Conservation (phyloP, 2,113 vertebrate species). For the Hyperopisus bebe region DNA sequence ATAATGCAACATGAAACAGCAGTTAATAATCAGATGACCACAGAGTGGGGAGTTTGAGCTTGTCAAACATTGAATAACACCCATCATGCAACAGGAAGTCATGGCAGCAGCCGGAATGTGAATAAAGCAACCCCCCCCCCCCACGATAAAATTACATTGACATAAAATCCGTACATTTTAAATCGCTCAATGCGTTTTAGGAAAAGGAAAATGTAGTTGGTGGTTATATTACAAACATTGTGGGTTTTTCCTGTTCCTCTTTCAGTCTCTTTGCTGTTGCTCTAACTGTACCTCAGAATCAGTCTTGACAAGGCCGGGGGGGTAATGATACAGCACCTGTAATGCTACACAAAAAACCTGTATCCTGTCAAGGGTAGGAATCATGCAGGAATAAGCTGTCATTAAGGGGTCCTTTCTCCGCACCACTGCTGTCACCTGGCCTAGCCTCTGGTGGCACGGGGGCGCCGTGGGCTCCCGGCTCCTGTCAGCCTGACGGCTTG, state of each 20-base stretch:
- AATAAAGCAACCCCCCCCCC: neutral
- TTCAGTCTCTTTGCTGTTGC: neutral
- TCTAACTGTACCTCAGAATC: constrained; percentile 43
- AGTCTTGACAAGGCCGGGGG: constrained; percentile 81
- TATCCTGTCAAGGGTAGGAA: constrained; percentile 89
- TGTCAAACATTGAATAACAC: constrained; percentile 27
- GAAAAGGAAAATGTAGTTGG: neutral
- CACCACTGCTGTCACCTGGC: constrained; percentile 81
- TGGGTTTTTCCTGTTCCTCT: constrained; percentile 17
- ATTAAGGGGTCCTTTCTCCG: constrained; percentile 78
- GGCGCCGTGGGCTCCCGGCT: constrained; percentile 41
- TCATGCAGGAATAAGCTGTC: constrained; percentile 95
- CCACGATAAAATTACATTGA: neutral
- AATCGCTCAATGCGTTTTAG: neutral
- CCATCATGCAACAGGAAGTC: neutral
- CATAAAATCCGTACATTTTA: neutral
- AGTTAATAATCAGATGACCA: constrained; percentile 22
- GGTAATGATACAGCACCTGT: constrained; percentile 90
- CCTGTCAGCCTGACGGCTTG: constrained; percentile 47
- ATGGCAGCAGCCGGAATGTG: neutral
- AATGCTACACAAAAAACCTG: constrained; percentile 84
- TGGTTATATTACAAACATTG: neutral
- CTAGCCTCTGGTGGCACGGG: constrained; percentile 45
- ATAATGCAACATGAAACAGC: constrained; percentile 26
- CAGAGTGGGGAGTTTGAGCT: constrained; percentile 30